Conservation (phyloP, 2,888 invertebrate species). For the Eurytoma californica region DNA sequence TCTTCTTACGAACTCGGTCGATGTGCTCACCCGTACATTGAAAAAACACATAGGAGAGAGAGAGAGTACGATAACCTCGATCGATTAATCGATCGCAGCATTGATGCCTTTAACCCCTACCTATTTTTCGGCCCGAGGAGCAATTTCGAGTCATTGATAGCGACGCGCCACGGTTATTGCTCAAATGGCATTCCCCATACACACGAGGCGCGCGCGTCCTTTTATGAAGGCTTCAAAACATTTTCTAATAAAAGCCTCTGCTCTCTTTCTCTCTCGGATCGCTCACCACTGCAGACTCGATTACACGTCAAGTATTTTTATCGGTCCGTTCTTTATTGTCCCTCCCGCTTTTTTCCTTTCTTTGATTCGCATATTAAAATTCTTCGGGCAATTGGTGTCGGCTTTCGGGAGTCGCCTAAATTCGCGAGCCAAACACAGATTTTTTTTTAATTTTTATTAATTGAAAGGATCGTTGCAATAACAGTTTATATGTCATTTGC, state of each 20-base stretch:
- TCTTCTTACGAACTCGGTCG: slow-evolving; percentile 13
- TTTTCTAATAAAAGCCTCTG: slow-evolving; percentile 41
- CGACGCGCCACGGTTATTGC: slow-evolving; percentile 21
- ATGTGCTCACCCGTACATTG: neutral
- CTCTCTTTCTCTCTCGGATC: neutral
- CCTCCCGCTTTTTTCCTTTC: neutral
- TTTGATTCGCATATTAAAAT: slow-evolving; percentile 29
- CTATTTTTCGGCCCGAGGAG: slow-evolving; percentile 38
- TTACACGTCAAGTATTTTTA: slow-evolving; percentile 19
- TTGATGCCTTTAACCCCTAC: slow-evolving; percentile 27
- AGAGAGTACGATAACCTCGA: slow-evolving; percentile 31
- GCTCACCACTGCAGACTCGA: slow-evolving; percentile 4
- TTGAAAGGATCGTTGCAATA: too few species aligned
- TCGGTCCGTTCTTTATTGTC: slow-evolving; percentile 16
- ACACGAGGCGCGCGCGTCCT: neutral
- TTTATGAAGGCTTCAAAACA: slow-evolving; percentile 40
- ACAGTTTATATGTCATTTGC: too few species aligned
- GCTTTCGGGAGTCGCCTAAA: neutral
- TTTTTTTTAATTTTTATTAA: neutral
- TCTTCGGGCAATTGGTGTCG: slow-evolving; percentile 1
- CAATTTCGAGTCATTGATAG: slow-evolving; percentile 45
- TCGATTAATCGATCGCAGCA: slow-evolving; percentile 49
- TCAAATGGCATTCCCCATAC: slow-evolving; percentile 35
- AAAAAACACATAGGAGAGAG: neutral
- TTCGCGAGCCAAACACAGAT: neutral